Conservation (phyloP, 2,888 invertebrate genomes). For the Leptopilina syphax region DNA sequence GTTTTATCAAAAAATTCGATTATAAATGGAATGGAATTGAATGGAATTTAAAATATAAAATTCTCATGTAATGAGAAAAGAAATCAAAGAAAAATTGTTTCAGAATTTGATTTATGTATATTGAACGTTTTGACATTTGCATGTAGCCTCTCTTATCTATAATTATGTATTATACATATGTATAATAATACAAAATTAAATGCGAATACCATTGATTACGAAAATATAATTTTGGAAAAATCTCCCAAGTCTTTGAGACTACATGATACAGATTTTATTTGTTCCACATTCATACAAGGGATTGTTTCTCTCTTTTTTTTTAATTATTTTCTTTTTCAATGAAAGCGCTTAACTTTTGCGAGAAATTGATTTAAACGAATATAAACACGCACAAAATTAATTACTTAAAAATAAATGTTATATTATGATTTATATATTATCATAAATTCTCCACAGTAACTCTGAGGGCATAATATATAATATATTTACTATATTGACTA, state of each 20-base stretch:
- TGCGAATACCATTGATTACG: slow-evolving; percentile 24
- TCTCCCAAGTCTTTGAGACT: slow-evolving; percentile 12
- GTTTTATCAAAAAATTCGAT: too few relatives aligned
- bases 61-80: neutral
- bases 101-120: slow-evolving; percentile 5
- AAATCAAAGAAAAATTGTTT: neutral
- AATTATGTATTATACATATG: too few relatives aligned
- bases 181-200: slow-evolving; percentile 25
- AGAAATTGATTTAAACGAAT: slow-evolving; percentile 1
- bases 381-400: slow-evolving; percentile 30
- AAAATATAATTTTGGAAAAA: slow-evolving; percentile 34
- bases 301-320: neutral
- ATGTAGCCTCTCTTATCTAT: slow-evolving; percentile 21
- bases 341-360: neutral
- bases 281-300: slow-evolving; percentile 20
- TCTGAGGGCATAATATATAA: slow-evolving; percentile 21
- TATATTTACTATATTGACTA: slow-evolving; percentile 22
- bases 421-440: slow-evolving; percentile 38
- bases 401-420: slow-evolving; percentile 31
- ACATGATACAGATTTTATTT: slow-evolving; percentile 10
- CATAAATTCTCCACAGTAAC: slow-evolving; percentile 23
- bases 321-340: neutral
- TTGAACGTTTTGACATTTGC: slow-evolving; percentile 31
- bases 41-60: too few relatives aligned
- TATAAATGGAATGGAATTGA: too few relatives aligned